Evolutionary conservation across 2,113 vertebrate species (phyloP).

Genomic region (Spheniscus mendiculus): DNA sequence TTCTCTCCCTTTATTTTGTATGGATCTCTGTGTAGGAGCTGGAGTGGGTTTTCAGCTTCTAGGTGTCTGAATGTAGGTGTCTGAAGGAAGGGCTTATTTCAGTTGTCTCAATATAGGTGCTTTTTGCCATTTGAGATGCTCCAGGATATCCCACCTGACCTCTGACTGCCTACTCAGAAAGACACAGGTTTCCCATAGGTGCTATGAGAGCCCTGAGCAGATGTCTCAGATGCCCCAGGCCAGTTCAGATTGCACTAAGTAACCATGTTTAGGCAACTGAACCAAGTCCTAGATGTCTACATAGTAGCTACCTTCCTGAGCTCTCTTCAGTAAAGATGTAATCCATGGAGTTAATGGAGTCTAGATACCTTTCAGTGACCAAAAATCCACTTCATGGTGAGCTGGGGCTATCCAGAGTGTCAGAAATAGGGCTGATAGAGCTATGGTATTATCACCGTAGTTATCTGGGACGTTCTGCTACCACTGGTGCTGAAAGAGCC

Average conservation of each 20-base stretch:
- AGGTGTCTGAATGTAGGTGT: background rate
- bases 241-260: background rate
- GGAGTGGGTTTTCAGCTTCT: background rate
- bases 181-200: background rate
- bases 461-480: background rate
- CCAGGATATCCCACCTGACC: background rate
- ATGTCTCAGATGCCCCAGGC: background rate
- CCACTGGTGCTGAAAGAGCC: background rate
- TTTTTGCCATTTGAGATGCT: background rate
- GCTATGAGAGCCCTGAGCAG: background rate
- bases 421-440: background rate
- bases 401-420: background rate
- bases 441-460: background rate
- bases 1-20: background rate
- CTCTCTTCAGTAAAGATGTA: background rate
- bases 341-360: background rate
- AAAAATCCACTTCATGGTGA: background rate
- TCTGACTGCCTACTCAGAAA: background rate
- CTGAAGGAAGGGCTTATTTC: background rate
- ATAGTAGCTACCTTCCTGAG: background rate
- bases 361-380: background rate
- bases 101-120: background rate
- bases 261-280: background rate
- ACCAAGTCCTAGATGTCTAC: background rate
- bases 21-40: background rate